Evolutionary conservation across 2,888 invertebrate species (phyloP), one percentile per base, ranked within the genome.

Genomic region (Scaptomyza tumidula): DNA sequence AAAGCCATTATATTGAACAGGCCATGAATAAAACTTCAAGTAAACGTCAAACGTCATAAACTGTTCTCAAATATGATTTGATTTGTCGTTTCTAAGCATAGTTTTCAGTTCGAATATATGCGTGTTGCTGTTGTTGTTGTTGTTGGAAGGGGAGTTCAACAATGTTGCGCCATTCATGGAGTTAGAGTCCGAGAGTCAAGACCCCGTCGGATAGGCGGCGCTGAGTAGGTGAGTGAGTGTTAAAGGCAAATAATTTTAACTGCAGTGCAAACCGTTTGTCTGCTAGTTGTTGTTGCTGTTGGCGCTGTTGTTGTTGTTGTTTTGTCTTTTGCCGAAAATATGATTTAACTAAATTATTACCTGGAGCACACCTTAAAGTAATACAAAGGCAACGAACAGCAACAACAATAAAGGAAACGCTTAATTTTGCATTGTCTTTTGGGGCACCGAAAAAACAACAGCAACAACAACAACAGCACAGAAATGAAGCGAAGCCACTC

Each of bases 341-440:
- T 80, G 83, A 86, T 89, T 89, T 90, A 89, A 85, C 88, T 89
- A 88, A 91, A 90, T 90, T 90, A 90, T 90, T 91, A 91, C 90
- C 91, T 78, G 85, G 89, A 90, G 90, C 90, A 90, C 90, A 91
- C 90, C 90, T 90, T 91, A 88, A 90, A 91, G 91, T 89, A 89
- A 89, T 88, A 86, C 88, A 88, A 88, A 86, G 80, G 89, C 80
- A 86, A 75, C 71, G 52, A 75, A 71, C 71, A 64, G 60, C 77
- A 79, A 80, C 90, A 90, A 84, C 76, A 78, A 85, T 88, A 85
- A 78, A 81, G 86, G 83, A 81, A 88, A 89, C 88, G 88, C 80
- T 89, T 89, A 89, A 89, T 88, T 87, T 78, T 82, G 89, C 89
- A 85, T 89, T 89, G 89, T 86, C 86, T 89, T 89, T 77, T 68